Percentiles rank a stretch among this genome's conserved stretches.
phyloP scores from a whole-genome alignment of 2,797 vertebrate species.

The Rhyacichthys aspro region DNA sequence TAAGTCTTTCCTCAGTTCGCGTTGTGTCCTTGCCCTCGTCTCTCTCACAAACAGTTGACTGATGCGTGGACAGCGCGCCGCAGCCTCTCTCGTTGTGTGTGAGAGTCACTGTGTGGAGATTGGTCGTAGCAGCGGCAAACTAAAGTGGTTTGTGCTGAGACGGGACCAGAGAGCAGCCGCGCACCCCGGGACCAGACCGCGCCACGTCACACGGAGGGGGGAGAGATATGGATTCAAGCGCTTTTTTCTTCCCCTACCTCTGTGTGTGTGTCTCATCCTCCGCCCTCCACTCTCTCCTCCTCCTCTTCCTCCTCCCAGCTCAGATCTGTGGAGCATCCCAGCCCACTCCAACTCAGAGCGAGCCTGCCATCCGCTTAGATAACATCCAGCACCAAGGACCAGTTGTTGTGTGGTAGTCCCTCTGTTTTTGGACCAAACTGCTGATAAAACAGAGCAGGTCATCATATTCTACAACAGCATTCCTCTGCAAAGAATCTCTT shows the following conservation, averaged over 20 bases:
- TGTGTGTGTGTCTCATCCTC: conserved; percentile 3
- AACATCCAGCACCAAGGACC: not conserved
- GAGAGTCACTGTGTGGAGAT: conserved; percentile 14
- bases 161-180: conserved; percentile 63
- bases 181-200: conserved; percentile 72
- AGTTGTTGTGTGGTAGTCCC: not conserved
- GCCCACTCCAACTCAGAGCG: conserved; percentile 33
- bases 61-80: conserved; percentile 37
- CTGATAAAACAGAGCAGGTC: no score
- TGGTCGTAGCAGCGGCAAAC: conserved; percentile 32
- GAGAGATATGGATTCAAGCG: conserved; percentile 57
- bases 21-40: conserved; percentile 27
- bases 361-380: conserved; percentile 19
- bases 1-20: conserved; percentile 11
- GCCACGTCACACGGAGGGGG: conserved; percentile 84
- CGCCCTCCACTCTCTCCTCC: conserved; percentile 5
- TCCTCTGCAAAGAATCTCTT: no score
- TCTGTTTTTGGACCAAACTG: no score
- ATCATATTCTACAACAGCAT: no score
- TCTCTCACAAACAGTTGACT: conserved; percentile 49
- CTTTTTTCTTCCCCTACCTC: conserved; percentile 15
- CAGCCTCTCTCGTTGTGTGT: not conserved
- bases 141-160: conserved; percentile 59
- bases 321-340: conserved; percentile 53
- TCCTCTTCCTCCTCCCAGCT: conserved; percentile 31